These are phyloP conservation scores for Halcyon leucocephala DNA, from an alignment of 2,797 vertebrate species.

Conservation along the genomic window DNA sequence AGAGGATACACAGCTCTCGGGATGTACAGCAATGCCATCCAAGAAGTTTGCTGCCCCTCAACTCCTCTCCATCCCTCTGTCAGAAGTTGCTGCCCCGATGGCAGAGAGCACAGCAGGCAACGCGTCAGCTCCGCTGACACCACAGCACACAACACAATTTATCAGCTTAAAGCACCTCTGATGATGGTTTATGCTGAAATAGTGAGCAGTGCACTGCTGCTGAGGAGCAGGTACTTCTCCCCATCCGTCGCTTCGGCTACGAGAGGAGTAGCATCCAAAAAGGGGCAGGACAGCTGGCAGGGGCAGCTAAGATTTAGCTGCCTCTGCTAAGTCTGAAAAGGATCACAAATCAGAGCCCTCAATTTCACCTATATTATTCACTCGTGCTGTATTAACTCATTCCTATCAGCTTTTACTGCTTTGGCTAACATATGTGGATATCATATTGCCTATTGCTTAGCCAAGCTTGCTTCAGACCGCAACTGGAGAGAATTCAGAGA, in stretches of 20 bases:
- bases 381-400: conserved; percentile 7
- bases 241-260: neutral
- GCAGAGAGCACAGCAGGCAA: neutral
- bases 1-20: neutral
- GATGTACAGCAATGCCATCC: neutral
- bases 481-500: neutral
- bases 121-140: neutral
- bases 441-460: conserved; percentile 7
- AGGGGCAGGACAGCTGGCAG: neutral
- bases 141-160: neutral
- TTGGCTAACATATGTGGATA: neutral
- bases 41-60: neutral
- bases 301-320: neutral
- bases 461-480: neutral
- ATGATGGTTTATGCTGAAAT: neutral
- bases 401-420: conserved; percentile 40
- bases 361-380: conserved; percentile 22
- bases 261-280: neutral
- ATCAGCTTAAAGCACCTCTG: neutral
- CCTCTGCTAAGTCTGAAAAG: neutral
- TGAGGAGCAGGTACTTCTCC: neutral
- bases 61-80: neutral
- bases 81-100: neutral
- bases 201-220: neutral
- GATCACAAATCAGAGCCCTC: conserved; percentile 10